Conservation (phyloP, 35 echinoderm and acorn worm species). For the Apostichopus parvimensis region DNA sequence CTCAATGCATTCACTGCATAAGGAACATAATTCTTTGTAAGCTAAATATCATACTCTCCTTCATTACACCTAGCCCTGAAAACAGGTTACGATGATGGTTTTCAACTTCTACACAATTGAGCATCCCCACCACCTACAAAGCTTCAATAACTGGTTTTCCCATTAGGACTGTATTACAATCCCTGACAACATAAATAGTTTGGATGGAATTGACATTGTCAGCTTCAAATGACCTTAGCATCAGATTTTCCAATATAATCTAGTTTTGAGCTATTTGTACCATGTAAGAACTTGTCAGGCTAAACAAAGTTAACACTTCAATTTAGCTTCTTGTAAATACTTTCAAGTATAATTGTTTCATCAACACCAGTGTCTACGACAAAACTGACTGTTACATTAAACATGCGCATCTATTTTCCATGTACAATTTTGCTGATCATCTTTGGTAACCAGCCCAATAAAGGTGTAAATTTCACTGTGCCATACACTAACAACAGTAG, state of each 20-base stretch:
- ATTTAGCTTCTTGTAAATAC: too few species aligned
- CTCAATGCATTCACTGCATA: not conserved
- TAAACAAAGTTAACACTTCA: not conserved
- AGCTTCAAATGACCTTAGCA: not conserved
- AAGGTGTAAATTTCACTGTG: too few species aligned
- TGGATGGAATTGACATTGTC: not conserved
- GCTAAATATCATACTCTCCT: not conserved
- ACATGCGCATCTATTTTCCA: not conserved
- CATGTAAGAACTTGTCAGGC: not conserved
- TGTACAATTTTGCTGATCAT: not conserved
- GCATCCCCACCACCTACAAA: not conserved
- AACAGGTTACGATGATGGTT: not conserved
- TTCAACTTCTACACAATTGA: conserved; percentile 12
- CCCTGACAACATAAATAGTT: conserved; percentile 3
- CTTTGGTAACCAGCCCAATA: too few species aligned
- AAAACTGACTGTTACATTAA: not conserved
- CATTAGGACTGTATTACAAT: not conserved
- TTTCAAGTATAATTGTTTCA: not conserved
- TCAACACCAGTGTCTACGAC: not conserved
- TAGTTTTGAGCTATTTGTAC: not conserved
- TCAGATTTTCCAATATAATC: not conserved
- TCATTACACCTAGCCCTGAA: not conserved
- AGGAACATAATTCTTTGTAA: conserved; percentile 3
- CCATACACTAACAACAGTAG: too few species aligned
- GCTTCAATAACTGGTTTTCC: conserved; percentile 37